A percentile compares a stretch with the other conserved stretches of the same genome.
phyloP scores from a whole-genome alignment of 2,888 invertebrate species.

The Schizotus pectinicornis region DNA sequence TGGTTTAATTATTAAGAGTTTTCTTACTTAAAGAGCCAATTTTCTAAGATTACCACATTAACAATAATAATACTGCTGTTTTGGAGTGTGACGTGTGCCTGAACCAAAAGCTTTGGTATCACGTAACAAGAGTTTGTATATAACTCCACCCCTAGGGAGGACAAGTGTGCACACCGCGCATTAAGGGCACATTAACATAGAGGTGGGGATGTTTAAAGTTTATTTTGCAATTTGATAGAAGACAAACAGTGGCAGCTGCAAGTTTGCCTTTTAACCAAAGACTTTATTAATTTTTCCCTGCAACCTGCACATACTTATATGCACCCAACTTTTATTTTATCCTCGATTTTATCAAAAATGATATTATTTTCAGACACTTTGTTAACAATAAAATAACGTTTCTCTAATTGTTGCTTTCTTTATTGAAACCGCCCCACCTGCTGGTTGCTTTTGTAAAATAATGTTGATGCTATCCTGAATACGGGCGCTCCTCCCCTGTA shows the following conservation, averaged over 20 bases:
- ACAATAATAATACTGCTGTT: too few relatives aligned
- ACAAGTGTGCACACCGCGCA: constrained; percentile 53
- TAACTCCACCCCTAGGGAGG: constrained; percentile 41
- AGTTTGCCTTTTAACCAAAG: constrained; percentile 1
- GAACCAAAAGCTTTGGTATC: constrained; percentile 1
- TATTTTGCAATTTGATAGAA: constrained; percentile 53
- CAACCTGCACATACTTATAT: too few relatives aligned
- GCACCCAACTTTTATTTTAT: too few relatives aligned
- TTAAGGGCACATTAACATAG: constrained; percentile 55
- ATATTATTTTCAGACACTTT: too few relatives aligned
- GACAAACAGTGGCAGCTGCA: constrained; percentile 43
- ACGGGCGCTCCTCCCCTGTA: constrained; percentile 35
- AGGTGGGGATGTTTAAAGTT: constrained; percentile 51
- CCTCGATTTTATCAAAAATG: too few relatives aligned
- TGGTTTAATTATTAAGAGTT: too few relatives aligned
- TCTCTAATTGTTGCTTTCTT: too few relatives aligned
- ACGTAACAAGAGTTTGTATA: constrained; percentile 15
- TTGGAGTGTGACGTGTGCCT: constrained; percentile 2
- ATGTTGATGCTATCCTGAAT: neutral
- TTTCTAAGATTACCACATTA: too few relatives aligned
- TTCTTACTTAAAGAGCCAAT: too few relatives aligned
- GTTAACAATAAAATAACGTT: too few relatives aligned
- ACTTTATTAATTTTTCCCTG: neutral
- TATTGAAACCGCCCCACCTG: neutral
- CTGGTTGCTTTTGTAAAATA: neutral